Percentiles rank a stretch among this genome's conserved stretches.
Evolutionary conservation across 2,888 invertebrate genomes (phyloP).

Genomic region (Amblyjoppa proteus): DNA sequence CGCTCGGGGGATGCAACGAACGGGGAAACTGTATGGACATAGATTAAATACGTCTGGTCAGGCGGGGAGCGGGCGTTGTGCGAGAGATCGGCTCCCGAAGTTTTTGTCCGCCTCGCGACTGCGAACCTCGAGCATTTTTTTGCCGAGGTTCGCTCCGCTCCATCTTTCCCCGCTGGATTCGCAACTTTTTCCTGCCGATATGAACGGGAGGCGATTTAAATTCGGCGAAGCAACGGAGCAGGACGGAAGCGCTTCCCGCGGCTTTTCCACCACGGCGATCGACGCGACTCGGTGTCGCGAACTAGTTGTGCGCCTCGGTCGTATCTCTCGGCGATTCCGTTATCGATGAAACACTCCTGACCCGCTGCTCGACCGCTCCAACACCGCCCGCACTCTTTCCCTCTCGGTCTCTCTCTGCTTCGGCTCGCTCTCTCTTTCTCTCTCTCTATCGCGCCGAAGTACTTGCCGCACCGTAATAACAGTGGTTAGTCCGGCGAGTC

Average conservation of each 20-base stretch:
- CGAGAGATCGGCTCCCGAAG: slow-evolving; percentile 32
- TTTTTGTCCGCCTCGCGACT: slow-evolving; percentile 23
- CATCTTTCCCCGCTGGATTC: not conserved
- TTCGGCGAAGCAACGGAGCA: not conserved
- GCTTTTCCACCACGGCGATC: slow-evolving; percentile 16
- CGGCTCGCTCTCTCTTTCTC: not conserved
- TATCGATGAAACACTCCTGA: slow-evolving; percentile 47
- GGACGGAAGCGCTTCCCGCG: not conserved
- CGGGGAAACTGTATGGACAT: not conserved
- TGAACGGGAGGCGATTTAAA: not conserved
- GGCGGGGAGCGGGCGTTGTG: not conserved
- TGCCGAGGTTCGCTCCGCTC: not conserved
- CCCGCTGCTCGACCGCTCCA: slow-evolving; percentile 30
- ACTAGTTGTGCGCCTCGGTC: not conserved
- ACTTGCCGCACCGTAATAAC: slow-evolving; percentile 36
- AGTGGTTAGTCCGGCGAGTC: slow-evolving; percentile 51
- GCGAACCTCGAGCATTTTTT: slow-evolving; percentile 9
- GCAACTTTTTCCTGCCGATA: not conserved
- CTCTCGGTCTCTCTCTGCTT: slow-evolving; percentile 6
- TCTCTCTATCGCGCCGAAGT: not conserved
- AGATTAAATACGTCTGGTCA: slow-evolving; percentile 59
- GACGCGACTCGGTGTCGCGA: not conserved
- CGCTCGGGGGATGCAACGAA: slow-evolving; percentile 52
- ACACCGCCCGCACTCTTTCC: slow-evolving; percentile 6
- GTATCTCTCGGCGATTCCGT: not conserved